Evolutionary conservation across 2,113 vertebrate species (phyloP), one percentile per base, ranked within the genome.

Genomic region (Macheiramphus alcinus): DNA sequence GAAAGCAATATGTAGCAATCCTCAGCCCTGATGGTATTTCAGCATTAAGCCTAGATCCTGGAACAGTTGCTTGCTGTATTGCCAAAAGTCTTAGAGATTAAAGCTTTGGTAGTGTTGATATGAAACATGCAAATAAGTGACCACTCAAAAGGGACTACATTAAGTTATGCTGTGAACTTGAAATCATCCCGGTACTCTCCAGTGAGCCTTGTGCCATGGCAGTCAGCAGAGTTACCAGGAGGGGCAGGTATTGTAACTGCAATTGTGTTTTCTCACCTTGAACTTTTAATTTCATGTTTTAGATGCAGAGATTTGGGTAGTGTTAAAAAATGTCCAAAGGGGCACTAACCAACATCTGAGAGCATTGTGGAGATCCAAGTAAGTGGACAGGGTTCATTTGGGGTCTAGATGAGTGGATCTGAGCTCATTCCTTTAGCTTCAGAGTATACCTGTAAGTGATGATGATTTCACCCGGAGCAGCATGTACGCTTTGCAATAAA

Each of bases 401-500:
- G 14, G 38, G 27, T 84, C 58, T 48, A 11, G n/a, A 40, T 82
- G 67, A 65, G 34, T 61, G 40, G 53, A 40, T 90, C 47, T 93
- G 74, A 96, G 78, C 62, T 96, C 43, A 79, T 85, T 75, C 32
- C 58, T 94, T 72, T 76, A 82, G 66, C 66, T 94, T 72, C 85
- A 73, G 71, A 58, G 13, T 36, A 10, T 78, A 94, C 87, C 97
- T 90, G 50, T 59, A 47, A 74, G 45, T 36, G 63, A 63, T 74
- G 66, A 61, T 82, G 91, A 70, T 70, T 96, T 96, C 94, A 96
- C 86, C 86, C 21, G 0, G 81, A 89, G 79, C 87, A 80, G 52
- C 9, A 2, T 17, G 47, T 86, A 89, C 93, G 84, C 83, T 42
- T 96, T 94, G 95, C 95, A 94, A 89, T 91, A 96, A 96, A 92